phyloP scores from a whole-genome alignment of 2,113 vertebrate genomes.

The Eudyptes chrysolophus region DNA sequence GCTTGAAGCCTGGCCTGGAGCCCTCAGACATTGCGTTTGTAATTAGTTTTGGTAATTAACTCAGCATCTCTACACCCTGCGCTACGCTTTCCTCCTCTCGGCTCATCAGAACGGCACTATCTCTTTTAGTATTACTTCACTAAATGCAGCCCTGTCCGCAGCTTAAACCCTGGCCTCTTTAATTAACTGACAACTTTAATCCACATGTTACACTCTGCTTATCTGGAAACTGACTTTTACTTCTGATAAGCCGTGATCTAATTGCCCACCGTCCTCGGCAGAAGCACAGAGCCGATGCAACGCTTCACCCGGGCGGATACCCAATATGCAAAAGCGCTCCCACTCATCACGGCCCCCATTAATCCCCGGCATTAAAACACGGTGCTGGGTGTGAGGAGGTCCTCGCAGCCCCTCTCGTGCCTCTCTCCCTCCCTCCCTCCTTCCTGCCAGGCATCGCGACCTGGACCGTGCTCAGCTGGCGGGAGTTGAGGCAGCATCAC shows the following conservation, averaged over 20 bases:
- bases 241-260: neutral
- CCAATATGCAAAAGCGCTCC: neutral
- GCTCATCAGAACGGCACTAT: neutral
- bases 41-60: constrained; percentile 19
- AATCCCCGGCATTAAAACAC: neutral
- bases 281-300: rapidly evolving
- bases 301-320: neutral
- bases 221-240: constrained; percentile 2
- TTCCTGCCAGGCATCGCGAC: neutral
- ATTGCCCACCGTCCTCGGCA: neutral
- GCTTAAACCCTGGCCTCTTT: neutral
- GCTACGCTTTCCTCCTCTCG: rapidly evolving
- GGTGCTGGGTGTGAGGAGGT: neutral
- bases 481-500: neutral
- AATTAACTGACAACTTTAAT: neutral
- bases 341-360: rapidly evolving
- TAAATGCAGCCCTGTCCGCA: neutral
- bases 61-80: neutral
- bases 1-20: neutral
- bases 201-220: neutral
- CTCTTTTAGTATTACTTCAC: neutral
- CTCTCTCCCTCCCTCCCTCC: neutral
- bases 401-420: neutral
- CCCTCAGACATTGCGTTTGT: neutral
- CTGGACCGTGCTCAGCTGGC: neutral